Base-by-base conservation (phyloP, 37 sponge, comb jelly and placozoan species). In the Beroe forskalii region DNA sequence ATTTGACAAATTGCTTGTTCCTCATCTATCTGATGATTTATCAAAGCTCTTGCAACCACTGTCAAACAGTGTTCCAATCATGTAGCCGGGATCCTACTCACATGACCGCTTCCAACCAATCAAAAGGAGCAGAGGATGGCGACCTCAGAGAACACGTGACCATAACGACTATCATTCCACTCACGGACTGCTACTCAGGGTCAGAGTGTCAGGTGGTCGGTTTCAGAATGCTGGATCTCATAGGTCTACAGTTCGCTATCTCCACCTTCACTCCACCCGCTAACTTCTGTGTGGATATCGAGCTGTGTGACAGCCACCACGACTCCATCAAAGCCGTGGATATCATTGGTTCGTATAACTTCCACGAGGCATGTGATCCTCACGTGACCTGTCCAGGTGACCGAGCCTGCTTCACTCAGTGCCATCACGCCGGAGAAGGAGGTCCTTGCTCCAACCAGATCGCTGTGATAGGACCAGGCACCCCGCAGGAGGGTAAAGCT, bases 401-500 rank as follows among this genome's bases (percentile, higher is more conserved):
- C 8, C 19, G 17, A 14, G 19, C 32, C 17, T 69, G 72, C 32
- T 69, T 35, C 38, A 9, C 72, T 36, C 37, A 69, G 72, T 69
- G 72, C 38, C 1, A 37, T 69, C 30, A 30, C 17, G 9, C 60
- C 9, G 37, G 33, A 69, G 38, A 32, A 12, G 39, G 9, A 14
- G 25, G n/a, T 30, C 12, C 72, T 17, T 69, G 72, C 17, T 32
- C 27, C 33, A 69, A 69, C 48, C 86, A 80, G 27, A 38, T 80
- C 9, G 86, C 86, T 19, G 35, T 80, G 48, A 41, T 80, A n/a
- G 86, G 86, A 44, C 86, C 86, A 3, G 86, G 86, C 0, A 44
- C 86, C n/a, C 55, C 86, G 24, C 86, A 37, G 22, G 86, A 80
- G 86, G 55, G 55, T 43, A 80, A 80, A 80, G 37, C 86, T 42